Conservation (phyloP, 1,140 invertebrate genomes). For the Solenopsis invicta region DNA sequence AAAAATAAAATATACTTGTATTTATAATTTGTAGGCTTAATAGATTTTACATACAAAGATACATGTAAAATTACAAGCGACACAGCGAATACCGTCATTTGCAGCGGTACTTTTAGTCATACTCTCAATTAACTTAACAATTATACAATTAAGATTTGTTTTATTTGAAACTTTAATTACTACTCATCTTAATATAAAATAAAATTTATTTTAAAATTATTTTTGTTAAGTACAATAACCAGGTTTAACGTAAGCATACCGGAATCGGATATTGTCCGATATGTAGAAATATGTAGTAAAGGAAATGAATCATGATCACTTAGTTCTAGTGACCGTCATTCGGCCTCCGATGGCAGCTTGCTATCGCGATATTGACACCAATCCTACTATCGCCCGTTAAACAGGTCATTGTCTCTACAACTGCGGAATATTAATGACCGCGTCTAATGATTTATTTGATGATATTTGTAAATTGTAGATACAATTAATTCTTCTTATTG, state of each 20-base stretch:
- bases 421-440: constrained; percentile 65
- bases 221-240: neutral
- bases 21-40: neutral
- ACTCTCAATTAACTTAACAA: neutral
- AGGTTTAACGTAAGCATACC: neutral
- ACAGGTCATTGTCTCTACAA: constrained; percentile 78
- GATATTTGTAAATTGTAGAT: constrained; percentile 14
- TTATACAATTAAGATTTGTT: neutral
- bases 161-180: neutral
- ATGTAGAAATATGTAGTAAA: neutral
- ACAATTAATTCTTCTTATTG: constrained; percentile 44
- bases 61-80: neutral
- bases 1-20: neutral
- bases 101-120: neutral
- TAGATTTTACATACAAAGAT: neutral
- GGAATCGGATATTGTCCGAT: neutral
- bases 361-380: constrained; percentile 76
- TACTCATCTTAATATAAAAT: neutral
- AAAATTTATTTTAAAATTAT: constrained; percentile 17
- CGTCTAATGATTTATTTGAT: constrained; percentile 18
- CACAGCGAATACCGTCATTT: neutral
- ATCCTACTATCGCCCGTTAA: constrained; percentile 76
- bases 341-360: constrained; percentile 56
- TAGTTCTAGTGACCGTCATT: constrained; percentile 61
- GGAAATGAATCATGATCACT: neutral